Conservation (phyloP, 2,888 invertebrate species). For the Phlogophora meticulosa region DNA sequence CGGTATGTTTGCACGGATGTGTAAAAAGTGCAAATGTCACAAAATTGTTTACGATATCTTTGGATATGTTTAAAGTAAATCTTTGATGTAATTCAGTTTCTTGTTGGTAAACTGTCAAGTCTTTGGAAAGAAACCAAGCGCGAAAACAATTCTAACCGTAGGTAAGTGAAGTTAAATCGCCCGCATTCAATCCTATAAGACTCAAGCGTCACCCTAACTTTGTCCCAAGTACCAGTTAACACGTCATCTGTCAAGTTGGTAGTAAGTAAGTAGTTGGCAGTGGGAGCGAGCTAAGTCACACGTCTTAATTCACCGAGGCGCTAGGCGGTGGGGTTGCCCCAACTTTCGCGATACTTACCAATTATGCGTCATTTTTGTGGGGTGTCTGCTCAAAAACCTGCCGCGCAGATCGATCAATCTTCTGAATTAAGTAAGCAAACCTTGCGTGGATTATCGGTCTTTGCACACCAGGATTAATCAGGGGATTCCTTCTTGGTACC, state of each 20-base stretch:
- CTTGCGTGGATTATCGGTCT: slow-evolving; percentile 33
- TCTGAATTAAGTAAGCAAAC: slow-evolving; percentile 37
- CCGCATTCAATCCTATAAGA: slow-evolving; percentile 36
- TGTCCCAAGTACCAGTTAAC: slow-evolving; percentile 54
- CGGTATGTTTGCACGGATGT: slow-evolving; percentile 18
- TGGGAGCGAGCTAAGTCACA: slow-evolving; percentile 45
- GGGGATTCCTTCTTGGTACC: neutral
- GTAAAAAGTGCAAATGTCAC: neutral
- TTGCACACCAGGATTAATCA: slow-evolving; percentile 23
- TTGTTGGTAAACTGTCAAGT: neutral
- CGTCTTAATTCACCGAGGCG: slow-evolving; percentile 49
- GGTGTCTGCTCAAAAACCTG: slow-evolving; percentile 41
- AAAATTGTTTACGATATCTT: neutral
- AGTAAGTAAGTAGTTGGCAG: slow-evolving; percentile 42
- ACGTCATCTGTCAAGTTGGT: slow-evolving; percentile 60
- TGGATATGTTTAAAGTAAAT: slow-evolving; percentile 2
- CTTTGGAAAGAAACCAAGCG: neutral
- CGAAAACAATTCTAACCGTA: slow-evolving; percentile 12
- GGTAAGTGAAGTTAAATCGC: slow-evolving; percentile 32
- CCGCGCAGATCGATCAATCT: slow-evolving; percentile 42
- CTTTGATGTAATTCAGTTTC: neutral
- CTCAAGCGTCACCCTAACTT: slow-evolving; percentile 41
- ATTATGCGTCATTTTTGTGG: slow-evolving; percentile 45
- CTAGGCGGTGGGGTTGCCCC: slow-evolving; percentile 47
- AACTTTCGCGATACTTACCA: slow-evolving; percentile 44